Evolutionary conservation across 2,888 invertebrate genomes (phyloP).

Genomic region (Eristalis pertinax): DNA sequence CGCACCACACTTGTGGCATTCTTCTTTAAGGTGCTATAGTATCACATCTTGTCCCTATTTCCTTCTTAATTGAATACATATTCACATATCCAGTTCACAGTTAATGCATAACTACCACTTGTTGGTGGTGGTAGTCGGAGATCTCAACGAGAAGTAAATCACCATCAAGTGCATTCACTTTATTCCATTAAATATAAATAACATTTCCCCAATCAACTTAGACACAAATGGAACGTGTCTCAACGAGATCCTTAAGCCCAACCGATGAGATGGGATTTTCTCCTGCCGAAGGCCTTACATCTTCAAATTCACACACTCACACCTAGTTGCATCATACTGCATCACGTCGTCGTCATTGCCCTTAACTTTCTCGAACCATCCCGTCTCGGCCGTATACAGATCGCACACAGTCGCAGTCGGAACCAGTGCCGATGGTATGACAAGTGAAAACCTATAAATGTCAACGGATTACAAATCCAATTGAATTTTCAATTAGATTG

Average conservation of each 20-base stretch:
- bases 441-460: conserved; percentile 25
- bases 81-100: too few relatives aligned
- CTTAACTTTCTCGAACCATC: background rate
- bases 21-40: too few relatives aligned
- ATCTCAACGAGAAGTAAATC: background rate
- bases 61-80: too few relatives aligned
- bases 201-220: background rate
- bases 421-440: background rate
- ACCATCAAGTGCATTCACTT: background rate
- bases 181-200: background rate
- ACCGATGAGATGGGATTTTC: background rate
- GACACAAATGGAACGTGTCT: background rate
- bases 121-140: too few relatives aligned
- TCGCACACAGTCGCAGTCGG: background rate
- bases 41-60: too few relatives aligned
- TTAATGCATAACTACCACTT: too few relatives aligned
- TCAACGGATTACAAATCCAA: conserved; percentile 43
- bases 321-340: background rate
- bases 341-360: background rate
- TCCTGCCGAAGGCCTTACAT: background rate
- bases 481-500: conserved; percentile 44
- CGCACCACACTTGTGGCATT: too few relatives aligned
- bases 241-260: background rate
- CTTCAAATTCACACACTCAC: background rate
- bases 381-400: background rate